These are phyloP conservation scores for Zaprionus camerounensis DNA, from an alignment of 1,140 invertebrate genomes.

Conservation along the genomic window DNA sequence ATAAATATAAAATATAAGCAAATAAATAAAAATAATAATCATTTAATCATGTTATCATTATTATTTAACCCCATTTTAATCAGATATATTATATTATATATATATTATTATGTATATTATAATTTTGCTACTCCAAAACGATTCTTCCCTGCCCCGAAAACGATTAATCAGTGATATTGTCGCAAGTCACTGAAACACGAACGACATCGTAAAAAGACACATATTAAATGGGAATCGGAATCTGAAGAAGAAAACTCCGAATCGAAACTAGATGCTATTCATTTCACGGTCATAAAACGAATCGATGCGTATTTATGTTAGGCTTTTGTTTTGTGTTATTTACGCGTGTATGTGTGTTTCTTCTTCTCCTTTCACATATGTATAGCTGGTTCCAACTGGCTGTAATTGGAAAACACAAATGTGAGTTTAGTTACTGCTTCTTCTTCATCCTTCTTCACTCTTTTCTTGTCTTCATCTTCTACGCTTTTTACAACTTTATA, in stretches of 20 bases:
- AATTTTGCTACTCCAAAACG: neutral
- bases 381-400: conserved; percentile 66
- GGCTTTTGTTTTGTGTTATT: conserved; percentile 58
- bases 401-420: conserved; percentile 59
- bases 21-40: too few species aligned
- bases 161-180: neutral
- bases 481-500: conserved; percentile 77
- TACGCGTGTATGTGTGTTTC: neutral
- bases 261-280: conserved; percentile 64
- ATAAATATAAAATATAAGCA: too few species aligned
- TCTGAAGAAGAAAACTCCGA: conserved; percentile 41
- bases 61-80: too few species aligned
- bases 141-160: neutral
- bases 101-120: too few species aligned
- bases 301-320: conserved; percentile 63
- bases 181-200: neutral
- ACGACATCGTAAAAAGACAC: conserved; percentile 62
- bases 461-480: conserved; percentile 1
- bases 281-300: conserved; percentile 72
- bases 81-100: too few species aligned
- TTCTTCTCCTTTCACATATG: conserved; percentile 3
- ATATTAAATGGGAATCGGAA: conserved; percentile 28
- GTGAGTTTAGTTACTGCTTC: conserved; percentile 53
- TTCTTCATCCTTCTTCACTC: conserved; percentile 13
- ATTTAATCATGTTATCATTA: too few species aligned